Conservation (phyloP, 2,888 invertebrate species). For the Esperia sulphurella region DNA sequence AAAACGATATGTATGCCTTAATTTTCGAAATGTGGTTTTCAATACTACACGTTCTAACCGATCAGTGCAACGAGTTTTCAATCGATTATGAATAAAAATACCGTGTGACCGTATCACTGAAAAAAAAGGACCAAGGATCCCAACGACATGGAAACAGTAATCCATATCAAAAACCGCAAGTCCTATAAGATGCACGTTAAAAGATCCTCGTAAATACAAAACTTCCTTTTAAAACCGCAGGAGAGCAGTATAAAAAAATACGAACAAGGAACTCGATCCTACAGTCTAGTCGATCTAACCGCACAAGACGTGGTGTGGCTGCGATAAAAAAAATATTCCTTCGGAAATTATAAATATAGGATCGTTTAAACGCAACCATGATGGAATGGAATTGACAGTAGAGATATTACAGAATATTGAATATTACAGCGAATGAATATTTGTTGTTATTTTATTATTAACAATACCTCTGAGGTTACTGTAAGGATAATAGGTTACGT, state of each 20-base stretch:
- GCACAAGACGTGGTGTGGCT: conserved; percentile 39
- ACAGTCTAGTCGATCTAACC: conserved; percentile 41
- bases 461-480: not conserved
- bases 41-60: not conserved
- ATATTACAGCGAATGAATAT: no score
- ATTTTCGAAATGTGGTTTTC: no score
- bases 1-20: not conserved
- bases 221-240: conserved; percentile 67
- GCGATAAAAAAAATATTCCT: conserved; percentile 9
- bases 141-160: conserved; percentile 54
- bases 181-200: conserved; percentile 33
- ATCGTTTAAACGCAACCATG: not conserved
- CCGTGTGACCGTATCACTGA: conserved; percentile 24
- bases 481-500: not conserved
- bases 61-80: not conserved
- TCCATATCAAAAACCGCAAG: conserved; percentile 59
- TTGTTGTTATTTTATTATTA: not conserved
- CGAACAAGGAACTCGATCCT: conserved; percentile 53
- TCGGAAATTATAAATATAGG: conserved; percentile 8
- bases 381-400: conserved; percentile 5
- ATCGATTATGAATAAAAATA: conserved; percentile 21
- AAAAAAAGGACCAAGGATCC: conserved; percentile 8
- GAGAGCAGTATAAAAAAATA: conserved; percentile 37
- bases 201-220: conserved; percentile 36
- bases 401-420: conserved; percentile 1